phyloP scores from a whole-genome alignment of 2,113 vertebrate genomes.

The Xiphophorus maculatus region DNA sequence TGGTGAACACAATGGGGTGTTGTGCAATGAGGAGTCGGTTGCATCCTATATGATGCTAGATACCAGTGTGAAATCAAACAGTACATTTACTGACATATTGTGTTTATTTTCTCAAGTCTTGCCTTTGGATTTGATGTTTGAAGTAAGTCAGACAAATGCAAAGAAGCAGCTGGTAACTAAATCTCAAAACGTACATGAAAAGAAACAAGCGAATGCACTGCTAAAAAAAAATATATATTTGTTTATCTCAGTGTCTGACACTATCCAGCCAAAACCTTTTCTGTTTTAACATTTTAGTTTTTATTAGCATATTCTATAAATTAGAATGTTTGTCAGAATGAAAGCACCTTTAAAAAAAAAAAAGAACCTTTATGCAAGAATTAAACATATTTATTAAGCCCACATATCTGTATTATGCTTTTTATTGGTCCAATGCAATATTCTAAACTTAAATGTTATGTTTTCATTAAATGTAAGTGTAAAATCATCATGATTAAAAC shows the following conservation, averaged over 20 bases:
- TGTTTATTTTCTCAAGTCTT: constrained; percentile 8
- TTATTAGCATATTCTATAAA: too few species aligned
- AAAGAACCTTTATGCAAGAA: too few species aligned
- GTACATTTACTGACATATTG: not conserved
- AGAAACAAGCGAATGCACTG: not conserved
- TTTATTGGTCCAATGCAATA: too few species aligned
- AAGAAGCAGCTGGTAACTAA: not conserved
- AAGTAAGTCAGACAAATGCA: not conserved
- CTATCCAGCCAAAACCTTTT: too few species aligned
- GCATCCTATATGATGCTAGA: not conserved
- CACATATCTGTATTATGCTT: too few species aligned
- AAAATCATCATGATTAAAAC: not conserved
- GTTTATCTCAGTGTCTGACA: too few species aligned
- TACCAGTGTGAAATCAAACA: not conserved
- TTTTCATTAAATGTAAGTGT: not conserved
- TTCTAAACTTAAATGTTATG: too few species aligned
- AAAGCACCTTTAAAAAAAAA: too few species aligned
- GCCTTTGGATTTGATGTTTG: not conserved
- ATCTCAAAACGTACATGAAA: not conserved
- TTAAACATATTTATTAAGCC: too few species aligned
- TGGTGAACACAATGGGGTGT: not conserved
- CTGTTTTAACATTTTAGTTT: too few species aligned
- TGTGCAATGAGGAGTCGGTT: not conserved
- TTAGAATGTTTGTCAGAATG: too few species aligned
- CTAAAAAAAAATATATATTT: too few species aligned